These are phyloP conservation scores for Phoenicopterus ruber DNA, from an alignment of 2,113 vertebrate genomes.

Conservation along the genomic window DNA sequence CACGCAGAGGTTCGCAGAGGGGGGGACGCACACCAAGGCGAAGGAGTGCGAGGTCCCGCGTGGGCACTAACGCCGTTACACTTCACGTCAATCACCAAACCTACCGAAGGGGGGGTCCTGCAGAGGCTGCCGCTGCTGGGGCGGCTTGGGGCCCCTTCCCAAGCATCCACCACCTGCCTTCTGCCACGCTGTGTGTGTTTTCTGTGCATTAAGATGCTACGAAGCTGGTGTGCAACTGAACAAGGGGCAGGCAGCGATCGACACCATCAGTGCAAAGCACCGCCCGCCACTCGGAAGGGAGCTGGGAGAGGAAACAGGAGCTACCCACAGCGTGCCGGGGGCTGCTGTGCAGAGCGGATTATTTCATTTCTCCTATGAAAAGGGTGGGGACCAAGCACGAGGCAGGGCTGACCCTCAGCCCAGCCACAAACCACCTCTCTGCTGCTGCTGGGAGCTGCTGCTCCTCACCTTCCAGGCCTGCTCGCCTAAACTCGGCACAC, in stretches of 20 bases:
- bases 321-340: not conserved
- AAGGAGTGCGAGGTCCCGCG: not conserved
- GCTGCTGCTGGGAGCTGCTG: not conserved
- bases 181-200: not conserved
- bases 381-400: not conserved
- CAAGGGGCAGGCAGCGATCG: rapidly evolving
- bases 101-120: not conserved
- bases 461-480: not conserved
- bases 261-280: not conserved
- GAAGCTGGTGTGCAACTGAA: not conserved
- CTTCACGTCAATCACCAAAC: not conserved
- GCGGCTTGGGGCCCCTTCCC: not conserved
- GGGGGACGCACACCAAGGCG: rapidly evolving
- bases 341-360: not conserved
- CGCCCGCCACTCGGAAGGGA: rapidly evolving
- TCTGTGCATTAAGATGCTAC: not conserved
- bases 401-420: not conserved
- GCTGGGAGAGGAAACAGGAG: not conserved
- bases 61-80: too few species aligned
- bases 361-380: not conserved
- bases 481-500: not conserved
- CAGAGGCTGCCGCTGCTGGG: not conserved
- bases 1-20: too few species aligned
- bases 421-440: not conserved
- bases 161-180: not conserved